Percentiles rank a stretch among this genome's conserved stretches.
Conservation (phyloP, 2,797 vertebrate genomes). For the Neomorphus geoffroyi region DNA sequence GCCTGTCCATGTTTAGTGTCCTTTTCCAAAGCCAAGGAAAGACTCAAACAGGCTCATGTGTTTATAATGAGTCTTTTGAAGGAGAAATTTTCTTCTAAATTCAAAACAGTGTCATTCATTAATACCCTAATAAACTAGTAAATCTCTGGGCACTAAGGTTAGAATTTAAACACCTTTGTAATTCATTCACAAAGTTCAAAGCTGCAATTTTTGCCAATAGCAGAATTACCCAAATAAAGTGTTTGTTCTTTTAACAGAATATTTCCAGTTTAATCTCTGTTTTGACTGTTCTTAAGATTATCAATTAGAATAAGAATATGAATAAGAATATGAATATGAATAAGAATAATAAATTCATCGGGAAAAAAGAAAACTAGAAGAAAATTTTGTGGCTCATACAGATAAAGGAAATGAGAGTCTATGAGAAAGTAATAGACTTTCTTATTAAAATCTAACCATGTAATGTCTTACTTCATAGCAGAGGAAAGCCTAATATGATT, state of each 20-base stretch:
- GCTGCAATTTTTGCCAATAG: slow-evolving; percentile 31
- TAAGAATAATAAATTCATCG: slow-evolving; percentile 65
- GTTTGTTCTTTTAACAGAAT: slow-evolving; percentile 43
- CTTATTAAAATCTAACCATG: slow-evolving; percentile 62
- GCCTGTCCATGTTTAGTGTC: not conserved
- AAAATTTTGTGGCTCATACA: slow-evolving; percentile 54
- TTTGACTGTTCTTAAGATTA: slow-evolving; percentile 39
- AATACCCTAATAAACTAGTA: not conserved
- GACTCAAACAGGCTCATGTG: not conserved
- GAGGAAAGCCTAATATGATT: slow-evolving; percentile 64
- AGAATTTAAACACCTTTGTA: slow-evolving; percentile 29
- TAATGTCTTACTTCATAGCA: slow-evolving; percentile 54
- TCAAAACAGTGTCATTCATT: not conserved
- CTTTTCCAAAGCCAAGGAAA: not conserved
- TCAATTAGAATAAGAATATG: slow-evolving; percentile 13
- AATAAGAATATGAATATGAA: slow-evolving; percentile 56
- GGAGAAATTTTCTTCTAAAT: not conserved
- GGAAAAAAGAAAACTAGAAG: slow-evolving; percentile 46
- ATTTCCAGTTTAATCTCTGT: slow-evolving; percentile 38
- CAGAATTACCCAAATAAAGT: slow-evolving; percentile 47
- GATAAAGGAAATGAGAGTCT: slow-evolving; percentile 78
- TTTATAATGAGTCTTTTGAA: slow-evolving; percentile 10
- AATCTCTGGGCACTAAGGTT: not conserved
- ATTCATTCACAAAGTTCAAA: slow-evolving; percentile 44
- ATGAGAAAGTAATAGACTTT: slow-evolving; percentile 72